Evolutionary conservation across 1,140 invertebrate genomes (phyloP).

Genomic region (Chironomus striatipennis): DNA sequence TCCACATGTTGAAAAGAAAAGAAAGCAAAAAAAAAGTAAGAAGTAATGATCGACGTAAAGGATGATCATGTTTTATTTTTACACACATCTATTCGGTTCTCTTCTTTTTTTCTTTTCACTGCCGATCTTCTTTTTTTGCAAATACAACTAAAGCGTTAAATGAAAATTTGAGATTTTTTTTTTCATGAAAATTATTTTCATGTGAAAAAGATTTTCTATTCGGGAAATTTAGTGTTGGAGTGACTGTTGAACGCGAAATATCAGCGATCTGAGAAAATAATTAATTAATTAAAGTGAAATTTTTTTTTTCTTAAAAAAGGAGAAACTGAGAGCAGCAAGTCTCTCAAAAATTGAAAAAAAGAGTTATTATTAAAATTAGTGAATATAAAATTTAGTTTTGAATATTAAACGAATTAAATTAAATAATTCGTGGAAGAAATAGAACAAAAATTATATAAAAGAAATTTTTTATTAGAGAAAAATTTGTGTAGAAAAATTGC

Average conservation of each 20-base stretch:
- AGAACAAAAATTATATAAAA: not conserved
- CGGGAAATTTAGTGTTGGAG: slow-evolving; percentile 10
- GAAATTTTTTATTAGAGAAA: not conserved
- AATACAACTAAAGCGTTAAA: not conserved
- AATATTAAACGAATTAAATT: not conserved
- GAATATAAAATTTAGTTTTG: not conserved
- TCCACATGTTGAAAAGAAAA: not conserved
- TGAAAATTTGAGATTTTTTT: not conserved
- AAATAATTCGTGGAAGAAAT: not conserved
- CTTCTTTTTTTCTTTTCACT: not conserved
- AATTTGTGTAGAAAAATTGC: not conserved
- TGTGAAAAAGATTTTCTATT: not conserved
- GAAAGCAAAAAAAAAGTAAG: not conserved
- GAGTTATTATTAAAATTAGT: not conserved
- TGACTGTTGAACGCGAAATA: slow-evolving; percentile 10
- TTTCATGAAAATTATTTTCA: slow-evolving; percentile 7
- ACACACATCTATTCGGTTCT: not conserved
- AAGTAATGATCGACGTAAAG: slow-evolving; percentile 1
- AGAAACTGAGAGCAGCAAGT: not conserved
- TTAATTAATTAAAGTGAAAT: not conserved
- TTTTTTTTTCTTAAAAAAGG: not conserved
- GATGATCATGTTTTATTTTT: slow-evolving; percentile 9
- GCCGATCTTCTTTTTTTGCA: not conserved
- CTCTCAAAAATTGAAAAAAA: not conserved
- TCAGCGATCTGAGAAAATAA: not conserved